Evolutionary conservation across 92 coral and sea anemone genomes (phyloP), one percentile per base, ranked within the genome.

Genomic region (Metridium senile): DNA sequence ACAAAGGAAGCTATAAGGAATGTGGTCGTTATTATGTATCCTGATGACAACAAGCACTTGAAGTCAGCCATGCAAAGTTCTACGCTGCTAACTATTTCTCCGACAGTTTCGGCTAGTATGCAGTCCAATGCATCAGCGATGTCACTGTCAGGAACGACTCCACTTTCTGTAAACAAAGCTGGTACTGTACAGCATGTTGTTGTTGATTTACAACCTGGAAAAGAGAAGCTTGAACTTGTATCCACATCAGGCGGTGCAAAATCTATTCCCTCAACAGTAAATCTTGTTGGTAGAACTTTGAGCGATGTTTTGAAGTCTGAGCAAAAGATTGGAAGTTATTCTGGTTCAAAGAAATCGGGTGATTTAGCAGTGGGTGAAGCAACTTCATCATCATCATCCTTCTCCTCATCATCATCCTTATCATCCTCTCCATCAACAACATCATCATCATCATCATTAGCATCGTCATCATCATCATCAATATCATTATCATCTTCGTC

Each of bases 391-490:
- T 39, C 49, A 13, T 39, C 49, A 39, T 27, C 65, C 7, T 3
- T 9, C 4, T 3, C 31, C 4, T 4, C 65, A 27, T 4, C 65
- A 58, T 6, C 65, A 58, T 19, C 7, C 4, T 58, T 27, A n/a
- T n/a, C n/a, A n/a, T n/a, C n/a, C n/a, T n/a, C n/a, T n/a, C n/a
- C n/a, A n/a, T 27, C 65, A 18, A 27, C 26, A 58, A 27, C 31
- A 58, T 4, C 65, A 27, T 4, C 65, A 58, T 6, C 65, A 58
- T 19, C 7, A 58, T 58, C 20, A 19, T 6, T 27, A 6, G 4
- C 65, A 58, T 58, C 20, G 18, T 58, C 65, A 58, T 58, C 71
- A 65, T 9, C 71, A 29, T 65, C 33, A 19, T 9, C 35, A 65
- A 13, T 39, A 39, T 6, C 49, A 39, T 4, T 13, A 39, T 39